phyloP scores from a whole-genome alignment of 92 coral and sea anemone species.

The Zoanthus gigantus region DNA sequence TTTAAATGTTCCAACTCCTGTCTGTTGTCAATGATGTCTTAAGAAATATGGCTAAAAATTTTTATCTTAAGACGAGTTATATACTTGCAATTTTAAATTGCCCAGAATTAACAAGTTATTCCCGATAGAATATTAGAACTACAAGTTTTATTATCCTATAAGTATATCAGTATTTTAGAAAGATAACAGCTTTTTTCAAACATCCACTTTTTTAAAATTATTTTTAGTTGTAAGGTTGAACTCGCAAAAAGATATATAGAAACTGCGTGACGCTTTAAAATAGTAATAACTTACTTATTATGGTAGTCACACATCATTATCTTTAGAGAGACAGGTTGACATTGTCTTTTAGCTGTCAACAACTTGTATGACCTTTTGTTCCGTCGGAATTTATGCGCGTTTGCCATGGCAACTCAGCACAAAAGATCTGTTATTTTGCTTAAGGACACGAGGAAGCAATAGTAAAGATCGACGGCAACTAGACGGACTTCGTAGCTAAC shows the following conservation, averaged over 20 bases:
- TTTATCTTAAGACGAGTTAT: neutral
- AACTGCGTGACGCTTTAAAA: conserved; percentile 13
- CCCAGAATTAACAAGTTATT: no score
- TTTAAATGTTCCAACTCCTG: neutral
- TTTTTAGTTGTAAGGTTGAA: neutral
- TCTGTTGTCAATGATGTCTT: neutral
- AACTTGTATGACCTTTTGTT: conserved; percentile 50
- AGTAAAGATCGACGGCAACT: neutral
- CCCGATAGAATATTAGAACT: no score
- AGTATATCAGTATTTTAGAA: neutral
- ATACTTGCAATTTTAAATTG: no score
- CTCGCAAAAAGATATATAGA: neutral
- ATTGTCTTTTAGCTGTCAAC: neutral
- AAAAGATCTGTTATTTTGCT: conserved; percentile 25
- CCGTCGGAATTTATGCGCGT: conserved; percentile 33
- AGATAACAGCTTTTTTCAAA: neutral
- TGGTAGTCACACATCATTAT: neutral
- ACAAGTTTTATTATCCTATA: no score
- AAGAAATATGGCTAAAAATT: neutral
- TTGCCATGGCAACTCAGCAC: conserved; percentile 37
- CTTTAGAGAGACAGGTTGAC: neutral
- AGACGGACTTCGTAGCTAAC: neutral
- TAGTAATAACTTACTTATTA: neutral
- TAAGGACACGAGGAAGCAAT: conserved; percentile 6
- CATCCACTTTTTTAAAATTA: neutral